Evolutionary conservation across 2,797 vertebrate species (phyloP).

Genomic region (Parauchenoglanis ngamensis): DNA sequence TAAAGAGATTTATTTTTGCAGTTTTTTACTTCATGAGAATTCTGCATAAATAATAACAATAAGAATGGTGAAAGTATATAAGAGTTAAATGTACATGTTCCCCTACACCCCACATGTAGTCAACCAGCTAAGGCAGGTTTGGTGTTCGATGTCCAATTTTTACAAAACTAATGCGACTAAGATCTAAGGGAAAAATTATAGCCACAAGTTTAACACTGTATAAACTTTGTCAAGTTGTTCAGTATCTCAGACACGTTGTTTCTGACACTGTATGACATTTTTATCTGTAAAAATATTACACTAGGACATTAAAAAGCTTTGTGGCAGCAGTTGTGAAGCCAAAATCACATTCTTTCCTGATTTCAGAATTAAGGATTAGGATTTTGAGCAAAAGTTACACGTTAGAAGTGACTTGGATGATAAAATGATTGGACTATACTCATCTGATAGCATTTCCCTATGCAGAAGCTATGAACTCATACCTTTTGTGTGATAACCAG

Average conservation of each 20-base stretch:
- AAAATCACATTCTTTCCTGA: not conserved
- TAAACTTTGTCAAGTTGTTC: not conserved
- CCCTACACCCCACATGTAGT: not conserved
- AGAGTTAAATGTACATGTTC: not conserved
- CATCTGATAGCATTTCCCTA: too few relatives aligned
- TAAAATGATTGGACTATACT: too few relatives aligned
- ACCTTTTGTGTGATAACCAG: too few relatives aligned
- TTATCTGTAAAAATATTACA: not conserved
- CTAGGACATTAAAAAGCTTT: not conserved
- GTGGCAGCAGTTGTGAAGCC: not conserved
- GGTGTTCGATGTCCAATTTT: not conserved
- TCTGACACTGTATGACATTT: not conserved
- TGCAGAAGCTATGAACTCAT: too few relatives aligned
- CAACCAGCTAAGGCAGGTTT: not conserved
- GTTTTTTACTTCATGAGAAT: not conserved
- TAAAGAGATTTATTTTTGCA: not conserved
- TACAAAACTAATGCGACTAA: not conserved
- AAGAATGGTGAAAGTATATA: not conserved
- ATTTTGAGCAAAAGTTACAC: not conserved
- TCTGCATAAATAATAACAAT: not conserved
- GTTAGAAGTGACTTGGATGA: not conserved
- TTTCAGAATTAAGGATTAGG: not conserved
- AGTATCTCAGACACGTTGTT: not conserved
- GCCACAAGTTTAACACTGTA: not conserved
- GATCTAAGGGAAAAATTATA: not conserved